A percentile compares a stretch with the other conserved stretches of the same genome.
These are phyloP conservation scores for Synanceia verrucosa DNA, from an alignment of 2,797 vertebrate genomes.

Conservation along the genomic window DNA sequence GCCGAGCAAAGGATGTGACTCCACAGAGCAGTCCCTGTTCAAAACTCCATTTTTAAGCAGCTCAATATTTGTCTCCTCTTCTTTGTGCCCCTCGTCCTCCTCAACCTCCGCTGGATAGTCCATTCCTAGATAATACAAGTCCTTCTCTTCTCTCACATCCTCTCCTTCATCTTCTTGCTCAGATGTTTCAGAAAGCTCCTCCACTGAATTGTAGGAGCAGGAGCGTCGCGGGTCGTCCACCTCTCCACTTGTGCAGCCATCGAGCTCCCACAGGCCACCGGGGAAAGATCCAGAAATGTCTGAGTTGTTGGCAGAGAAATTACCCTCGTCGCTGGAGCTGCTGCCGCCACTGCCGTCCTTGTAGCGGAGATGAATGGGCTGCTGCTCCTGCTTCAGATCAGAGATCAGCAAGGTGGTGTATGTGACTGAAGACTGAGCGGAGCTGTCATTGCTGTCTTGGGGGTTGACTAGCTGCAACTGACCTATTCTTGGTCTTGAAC, in stretches of 20 bases:
- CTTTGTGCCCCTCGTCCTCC: conserved; percentile 52
- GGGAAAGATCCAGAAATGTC: conserved; percentile 81
- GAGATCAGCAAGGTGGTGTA: conserved; percentile 83
- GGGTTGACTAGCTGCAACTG: conserved; percentile 5
- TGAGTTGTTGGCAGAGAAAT: conserved; percentile 80
- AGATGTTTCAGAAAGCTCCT: conserved; percentile 86
- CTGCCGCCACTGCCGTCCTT: conserved; percentile 64
- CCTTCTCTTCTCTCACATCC: conserved; percentile 49
- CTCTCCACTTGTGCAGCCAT: conserved; percentile 64
- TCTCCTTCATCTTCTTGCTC: conserved; percentile 78
- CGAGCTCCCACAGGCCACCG: conserved; percentile 82
- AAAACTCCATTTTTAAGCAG: conserved; percentile 66
- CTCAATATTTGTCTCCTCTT: conserved; percentile 30
- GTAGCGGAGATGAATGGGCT: conserved; percentile 46
- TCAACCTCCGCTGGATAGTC: conserved; percentile 70
- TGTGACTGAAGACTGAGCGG: conserved; percentile 78
- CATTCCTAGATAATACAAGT: conserved; percentile 84
- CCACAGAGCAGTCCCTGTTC: conserved; percentile 46
- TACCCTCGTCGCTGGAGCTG: conserved; percentile 80
- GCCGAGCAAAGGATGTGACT: conserved; percentile 62
- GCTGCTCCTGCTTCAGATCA: conserved; percentile 44
- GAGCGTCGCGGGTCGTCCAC: conserved; percentile 68
- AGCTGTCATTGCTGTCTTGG: conserved; percentile 33
- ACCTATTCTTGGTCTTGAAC: neutral
- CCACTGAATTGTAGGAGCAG: conserved; percentile 84